Conservation (phyloP, 1,140 invertebrate species). For the Dryas iulia region DNA sequence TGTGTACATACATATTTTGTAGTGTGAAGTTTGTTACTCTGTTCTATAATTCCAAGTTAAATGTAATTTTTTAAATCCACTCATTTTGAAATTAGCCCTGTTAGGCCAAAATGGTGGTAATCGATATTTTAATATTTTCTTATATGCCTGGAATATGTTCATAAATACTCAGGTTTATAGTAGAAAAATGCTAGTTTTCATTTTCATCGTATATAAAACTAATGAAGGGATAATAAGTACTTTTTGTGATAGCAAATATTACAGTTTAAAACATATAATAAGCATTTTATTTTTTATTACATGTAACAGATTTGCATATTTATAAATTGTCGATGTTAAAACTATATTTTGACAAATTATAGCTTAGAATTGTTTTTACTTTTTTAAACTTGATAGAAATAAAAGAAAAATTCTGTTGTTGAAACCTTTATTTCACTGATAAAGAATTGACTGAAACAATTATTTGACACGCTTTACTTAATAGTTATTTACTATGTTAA, state of each 20-base stretch:
- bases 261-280: constrained; percentile 24
- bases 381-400: constrained; percentile 1
- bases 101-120: constrained; percentile 23
- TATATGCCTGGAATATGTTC: constrained; percentile 26
- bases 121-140: constrained; percentile 23
- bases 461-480: constrained; percentile 76
- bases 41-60: constrained; percentile 30
- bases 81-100: constrained; percentile 13
- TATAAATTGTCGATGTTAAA: not conserved
- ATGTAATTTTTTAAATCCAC: constrained; percentile 23
- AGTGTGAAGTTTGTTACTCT: constrained; percentile 45
- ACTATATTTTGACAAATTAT: constrained; percentile 7
- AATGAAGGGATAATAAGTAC: constrained; percentile 17
- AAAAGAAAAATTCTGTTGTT: constrained; percentile 37
- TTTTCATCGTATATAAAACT: constrained; percentile 22
- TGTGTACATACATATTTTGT: constrained; percentile 65
- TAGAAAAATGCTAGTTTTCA: constrained; percentile 31
- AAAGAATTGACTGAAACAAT: constrained; percentile 79
- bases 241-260: constrained; percentile 31
- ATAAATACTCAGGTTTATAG: constrained; percentile 31
- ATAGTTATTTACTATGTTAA: constrained; percentile 72
- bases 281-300: constrained; percentile 26
- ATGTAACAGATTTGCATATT: not conserved
- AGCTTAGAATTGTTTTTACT: not conserved
- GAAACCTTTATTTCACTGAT: constrained; percentile 75